Evolutionary conservation across 2,797 vertebrate species (phyloP).

Genomic region (Alcedo atthis): DNA sequence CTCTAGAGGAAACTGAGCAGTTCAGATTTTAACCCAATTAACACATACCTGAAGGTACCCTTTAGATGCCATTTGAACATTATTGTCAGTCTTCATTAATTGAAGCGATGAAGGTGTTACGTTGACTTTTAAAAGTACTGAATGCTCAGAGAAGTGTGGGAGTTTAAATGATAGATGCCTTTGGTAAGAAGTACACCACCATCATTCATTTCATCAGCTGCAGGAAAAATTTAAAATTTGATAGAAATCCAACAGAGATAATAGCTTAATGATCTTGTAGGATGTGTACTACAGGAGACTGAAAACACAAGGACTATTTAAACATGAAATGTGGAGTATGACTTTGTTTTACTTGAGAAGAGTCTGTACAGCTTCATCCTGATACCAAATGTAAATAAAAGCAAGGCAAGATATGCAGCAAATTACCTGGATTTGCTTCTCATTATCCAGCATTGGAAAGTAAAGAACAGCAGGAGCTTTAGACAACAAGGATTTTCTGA

Average conservation of each 20-base stretch:
- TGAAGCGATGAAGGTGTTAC: background rate
- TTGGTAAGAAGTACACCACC: slow-evolving; percentile 1
- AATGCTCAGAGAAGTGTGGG: background rate
- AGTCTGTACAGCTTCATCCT: slow-evolving; percentile 1
- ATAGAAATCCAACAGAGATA: background rate
- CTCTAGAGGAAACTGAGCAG: background rate
- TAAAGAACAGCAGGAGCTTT: background rate
- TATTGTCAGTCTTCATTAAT: background rate
- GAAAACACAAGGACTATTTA: slow-evolving; percentile 22
- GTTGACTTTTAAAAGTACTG: background rate
- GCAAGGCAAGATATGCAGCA: background rate
- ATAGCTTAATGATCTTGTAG: background rate
- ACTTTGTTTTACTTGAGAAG: background rate
- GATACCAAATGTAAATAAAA: background rate
- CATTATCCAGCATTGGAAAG: background rate
- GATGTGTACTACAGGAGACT: background rate
- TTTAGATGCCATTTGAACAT: background rate
- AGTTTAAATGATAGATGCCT: slow-evolving; percentile 4
- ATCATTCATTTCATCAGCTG: slow-evolving; percentile 2
- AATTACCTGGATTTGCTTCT: background rate
- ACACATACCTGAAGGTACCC: background rate
- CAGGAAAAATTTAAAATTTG: background rate
- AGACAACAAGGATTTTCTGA: background rate
- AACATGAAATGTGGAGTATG: background rate
- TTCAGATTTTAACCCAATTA: background rate